Base-by-base conservation (phyloP, 2,113 vertebrate genomes). In the Aramus guarauna region DNA sequence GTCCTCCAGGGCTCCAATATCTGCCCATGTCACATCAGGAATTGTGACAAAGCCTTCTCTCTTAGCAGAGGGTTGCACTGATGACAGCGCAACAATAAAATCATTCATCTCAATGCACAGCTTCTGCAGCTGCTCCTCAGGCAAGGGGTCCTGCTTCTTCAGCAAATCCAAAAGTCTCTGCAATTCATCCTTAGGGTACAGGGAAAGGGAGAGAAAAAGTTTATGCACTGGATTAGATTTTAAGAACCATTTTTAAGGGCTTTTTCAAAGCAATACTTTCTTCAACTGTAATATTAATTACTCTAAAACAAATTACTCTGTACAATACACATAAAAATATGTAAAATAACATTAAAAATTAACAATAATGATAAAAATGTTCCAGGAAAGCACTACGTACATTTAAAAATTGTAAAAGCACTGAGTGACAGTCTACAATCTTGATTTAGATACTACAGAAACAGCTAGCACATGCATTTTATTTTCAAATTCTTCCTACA, bases 41-140 rank as follows among this genome's bases (percentile, higher is more conserved):
- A 99, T 98, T 2, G 99, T 99, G 95, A 99, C 99, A 76, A 99
- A 99, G 92, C 99, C 99, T 97, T 99, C 99, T 59, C 99, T 98
- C 97, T 99, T 99, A 90, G 99, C 99, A 20, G 99, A 99, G 11
- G 99, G 99, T 52, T 99, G 99, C 20, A 99, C 98, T 2, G 97
- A 98, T 75, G 98, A 82, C 69, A 99, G 96, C 1, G 99, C 98
- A 20, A 95, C 94, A 96, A 97, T 98, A 92, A 99, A 99, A 96
- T 99, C 99, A 14, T 98, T 98, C 98, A 99, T 98, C 93, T 99
- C 98, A 62, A 99, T 98, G 91, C 98, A 98, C 12, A 99, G 97
- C 63, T 97, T 97, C n/a, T 98, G 97, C 88, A 99, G 98, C 96
- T 98, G 98, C 10, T 98, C 98, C 94, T 99, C 98, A 3, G 98